phyloP scores from a whole-genome alignment of 1,140 invertebrate species.

The Pantala flavescens region DNA sequence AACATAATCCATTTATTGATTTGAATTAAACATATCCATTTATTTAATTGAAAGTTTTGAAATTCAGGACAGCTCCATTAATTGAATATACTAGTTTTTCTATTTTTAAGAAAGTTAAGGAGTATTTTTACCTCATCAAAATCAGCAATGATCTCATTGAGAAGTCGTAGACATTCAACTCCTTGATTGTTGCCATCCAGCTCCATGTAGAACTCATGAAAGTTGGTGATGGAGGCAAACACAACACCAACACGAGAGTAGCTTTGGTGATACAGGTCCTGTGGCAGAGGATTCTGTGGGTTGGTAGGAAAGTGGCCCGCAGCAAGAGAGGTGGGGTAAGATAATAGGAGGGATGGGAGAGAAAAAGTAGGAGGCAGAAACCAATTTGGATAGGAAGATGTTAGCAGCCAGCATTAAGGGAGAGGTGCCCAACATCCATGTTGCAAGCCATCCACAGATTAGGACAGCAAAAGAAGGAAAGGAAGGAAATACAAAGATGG shows the following conservation, averaged over 20 bases:
- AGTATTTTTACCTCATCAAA: constrained; percentile 68
- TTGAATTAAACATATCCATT: no score
- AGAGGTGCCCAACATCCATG: background rate
- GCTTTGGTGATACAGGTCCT: constrained; percentile 91
- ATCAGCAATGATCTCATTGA: constrained; percentile 87
- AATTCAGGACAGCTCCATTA: no score
- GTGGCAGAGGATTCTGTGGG: constrained; percentile 39
- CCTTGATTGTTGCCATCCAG: constrained; percentile 88
- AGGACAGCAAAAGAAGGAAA: constrained; percentile 4
- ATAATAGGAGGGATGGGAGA: constrained; percentile 10
- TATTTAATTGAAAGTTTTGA: no score
- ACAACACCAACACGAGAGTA: constrained; percentile 85
- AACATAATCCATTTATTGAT: no score
- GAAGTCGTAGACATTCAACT: constrained; percentile 72
- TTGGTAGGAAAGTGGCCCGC: background rate
- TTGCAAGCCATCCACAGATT: background rate
- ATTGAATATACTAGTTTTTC: no score
- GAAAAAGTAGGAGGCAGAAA: constrained; percentile 12
- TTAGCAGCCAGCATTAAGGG: background rate
- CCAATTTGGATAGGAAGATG: background rate
- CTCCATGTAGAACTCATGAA: constrained; percentile 93
- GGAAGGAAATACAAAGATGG: background rate
- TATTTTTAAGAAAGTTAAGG: no score
- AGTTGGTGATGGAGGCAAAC: constrained; percentile 91
- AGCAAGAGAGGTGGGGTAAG: background rate